These are phyloP conservation scores for Mobula hypostoma DNA, from an alignment of 2,113 vertebrate species.

Conservation along the genomic window DNA sequence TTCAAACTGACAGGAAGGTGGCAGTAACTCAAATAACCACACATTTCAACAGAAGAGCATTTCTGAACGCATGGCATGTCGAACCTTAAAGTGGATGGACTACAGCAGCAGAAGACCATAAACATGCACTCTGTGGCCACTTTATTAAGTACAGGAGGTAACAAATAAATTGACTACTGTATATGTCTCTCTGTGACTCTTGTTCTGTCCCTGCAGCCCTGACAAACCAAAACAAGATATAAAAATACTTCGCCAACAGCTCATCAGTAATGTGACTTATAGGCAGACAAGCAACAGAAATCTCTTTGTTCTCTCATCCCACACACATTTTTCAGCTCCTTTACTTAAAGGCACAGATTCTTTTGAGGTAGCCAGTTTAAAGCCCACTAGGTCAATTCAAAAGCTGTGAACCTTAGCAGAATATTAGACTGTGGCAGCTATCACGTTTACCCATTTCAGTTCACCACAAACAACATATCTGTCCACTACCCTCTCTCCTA, in stretches of 20 bases:
- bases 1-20: too few relatives aligned
- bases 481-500: too few relatives aligned
- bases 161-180: too few relatives aligned
- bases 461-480: too few relatives aligned
- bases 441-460: background rate
- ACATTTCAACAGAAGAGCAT: too few relatives aligned
- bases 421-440: background rate
- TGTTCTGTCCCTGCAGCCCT: background rate
- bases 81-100: too few relatives aligned
- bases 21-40: too few relatives aligned
- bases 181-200: too few relatives aligned
- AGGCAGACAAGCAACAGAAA: background rate
- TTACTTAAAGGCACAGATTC: background rate
- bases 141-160: too few relatives aligned
- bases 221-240: background rate
- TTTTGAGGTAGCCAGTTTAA: background rate
- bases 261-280: background rate
- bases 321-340: background rate
- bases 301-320: background rate
- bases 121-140: too few relatives aligned
- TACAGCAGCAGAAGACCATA: too few relatives aligned
- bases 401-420: background rate
- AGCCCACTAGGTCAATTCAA: background rate
- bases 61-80: too few relatives aligned
- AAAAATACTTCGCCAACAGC: background rate